Evolutionary conservation across 2,888 invertebrate genomes (phyloP), one percentile per base, ranked within the genome.

Genomic region (Drosophila affinis): DNA sequence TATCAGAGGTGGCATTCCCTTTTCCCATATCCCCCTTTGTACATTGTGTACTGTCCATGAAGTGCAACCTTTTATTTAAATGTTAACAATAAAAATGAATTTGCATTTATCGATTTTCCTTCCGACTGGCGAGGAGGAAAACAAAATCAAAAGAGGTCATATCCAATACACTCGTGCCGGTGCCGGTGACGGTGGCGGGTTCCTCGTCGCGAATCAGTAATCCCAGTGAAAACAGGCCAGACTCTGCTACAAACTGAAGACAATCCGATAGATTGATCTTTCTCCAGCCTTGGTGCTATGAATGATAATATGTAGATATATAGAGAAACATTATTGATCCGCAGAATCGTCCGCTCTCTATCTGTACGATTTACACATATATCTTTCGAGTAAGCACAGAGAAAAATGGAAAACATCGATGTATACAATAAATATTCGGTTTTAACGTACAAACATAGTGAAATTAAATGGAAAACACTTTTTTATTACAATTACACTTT

Each of bases 51-150:
- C 76, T 75, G 75, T 61, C 57, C 64, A 72, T 63, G 63, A 64
- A 72, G 67, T 59, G 67, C 72, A 59, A 76, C 76, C 72, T 76
- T 76, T 76, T 76, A 76, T 76, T 76, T 76, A 76, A 76, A 72
- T 72, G 76, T 76, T 72, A 75, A 75, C 75, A 75, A 76, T 76
- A 67, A 76, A 76, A 76, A 76, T 65, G 62, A 76, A 76, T 76
- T 76, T 76, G 76, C 76, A 76, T 76, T 68, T 72, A 76, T 76
- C 67, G 76, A 76, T 76, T 76, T 71, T 67, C 60, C n/a, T 29
- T 32, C n/a, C 29, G 29, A 48, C 67, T 27, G 55, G 56, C 54
- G 51, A 27, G 45, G 53, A 17, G 64, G 52, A 47, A 59, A 75
- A 55, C 63, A 48, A 39, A 62, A 55, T 62, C 55, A 51, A 55